Evolutionary conservation across 1,140 invertebrate genomes (phyloP), one percentile per base, ranked within the genome.

Genomic region (Manduca sexta): DNA sequence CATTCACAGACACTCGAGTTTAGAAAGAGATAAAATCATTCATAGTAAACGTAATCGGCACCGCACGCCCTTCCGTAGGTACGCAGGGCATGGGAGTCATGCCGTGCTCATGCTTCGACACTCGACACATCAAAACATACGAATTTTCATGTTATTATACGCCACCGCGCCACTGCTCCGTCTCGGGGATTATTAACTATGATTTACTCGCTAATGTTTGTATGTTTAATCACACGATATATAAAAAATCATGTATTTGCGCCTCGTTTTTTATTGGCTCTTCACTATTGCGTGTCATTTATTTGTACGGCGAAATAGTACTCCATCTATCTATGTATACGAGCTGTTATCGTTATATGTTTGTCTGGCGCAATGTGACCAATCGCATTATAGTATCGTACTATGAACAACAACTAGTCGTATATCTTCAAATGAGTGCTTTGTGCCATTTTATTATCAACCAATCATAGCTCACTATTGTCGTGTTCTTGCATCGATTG

Each of bases 1-100:
- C 79, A 82, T 83, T 82, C 79, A 85, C 81, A 83, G 79, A 82
- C 72, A 80, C 76, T 76, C 63, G 61, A 82, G 76, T 82, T 80
- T 83, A 83, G 82, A 85, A 82, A 82, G 79, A 85, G 82, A 85
- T 83, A 82, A 85, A 85, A 82, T 83, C 82, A 85, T 85, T 85
- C 82, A 85, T 85, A 85, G 79, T 85, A 82, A 85, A 82, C 79
- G 82, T 85, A 84, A 83, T 83, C 67, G 64, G 76, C 64, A 66
- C 57, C 60, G 58, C 79, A 83, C 78, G 79, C 76, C 82, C 79
- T 81, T 84, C 69, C 75, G 76, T 81, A 79, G 73, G 68, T 76
- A 80, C 82, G 75, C 82, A 84, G 82, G 78, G 82, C 82, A 85
- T 85, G 82, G 82, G 81, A 84, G 80, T 85, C 82, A 83, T 76